Evolutionary conservation across 2,888 invertebrate species (phyloP), one percentile per base, ranked within the genome.

Genomic region (Tupiocoris notatus): DNA sequence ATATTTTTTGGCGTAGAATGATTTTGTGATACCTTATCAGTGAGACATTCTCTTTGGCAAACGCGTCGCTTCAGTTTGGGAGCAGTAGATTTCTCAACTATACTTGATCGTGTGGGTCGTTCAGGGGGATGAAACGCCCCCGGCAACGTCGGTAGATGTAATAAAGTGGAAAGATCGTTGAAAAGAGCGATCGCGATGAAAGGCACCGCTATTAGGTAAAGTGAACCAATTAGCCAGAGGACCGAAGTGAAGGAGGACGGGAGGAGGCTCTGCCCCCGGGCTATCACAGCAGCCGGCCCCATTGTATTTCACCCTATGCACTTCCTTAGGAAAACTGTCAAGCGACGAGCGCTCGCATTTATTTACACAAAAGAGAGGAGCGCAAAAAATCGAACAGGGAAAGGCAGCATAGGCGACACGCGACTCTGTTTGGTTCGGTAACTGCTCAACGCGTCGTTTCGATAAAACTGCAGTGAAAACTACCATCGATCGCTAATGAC

Each of bases 221-320:
- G 73, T 73, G 73, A 73, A 73, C 73, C 73, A 73, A 73, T 73
- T 73, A 73, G 73, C n/a, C 59, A n/a, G 18, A 59, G 39, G 18
- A 59, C 17, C 20, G 59, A 59, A 59, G n/a, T 12, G 73, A 63
- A 6, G 65, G 22, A 25, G 39, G 39, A 56, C 20, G n/a, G 23
- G 61, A 56, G 71, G 71, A 61, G 59, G 39, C 62, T 12, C n/a
- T 73, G 73, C 54, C 73, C 63, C 73, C 62, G 21, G 73, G 73
- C 73, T 16, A 73, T 73, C 21, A 17, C 39, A 21, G 56, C 73
- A 73, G 61, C 73, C 73, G 73, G 73, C 56, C 67, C 25, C 57
- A 1, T 73, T 73, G 73, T 73, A 24, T 18, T 20, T 25, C 22
- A 24, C 57, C 16, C 66, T 56, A 22, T 23, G 6, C 65, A 63